These are phyloP conservation scores for Pangasius larnaudii DNA, from an alignment of 2,797 vertebrate genomes.

Conservation along the genomic window DNA sequence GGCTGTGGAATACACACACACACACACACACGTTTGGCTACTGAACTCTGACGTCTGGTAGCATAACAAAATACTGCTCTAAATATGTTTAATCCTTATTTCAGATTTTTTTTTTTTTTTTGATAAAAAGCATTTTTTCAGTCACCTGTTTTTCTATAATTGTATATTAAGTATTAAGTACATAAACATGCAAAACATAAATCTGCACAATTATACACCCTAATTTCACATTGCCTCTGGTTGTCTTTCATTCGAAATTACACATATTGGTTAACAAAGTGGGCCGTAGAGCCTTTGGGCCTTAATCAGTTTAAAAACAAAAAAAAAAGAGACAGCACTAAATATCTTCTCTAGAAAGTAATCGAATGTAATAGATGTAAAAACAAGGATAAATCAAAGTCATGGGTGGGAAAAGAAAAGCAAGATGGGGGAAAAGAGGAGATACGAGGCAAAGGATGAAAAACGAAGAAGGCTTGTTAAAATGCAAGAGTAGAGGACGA, in stretches of 20 bases:
- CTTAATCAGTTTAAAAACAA: neutral
- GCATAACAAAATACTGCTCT: neutral
- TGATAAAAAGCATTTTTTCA: neutral
- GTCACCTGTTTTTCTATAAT: neutral
- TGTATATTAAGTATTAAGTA: neutral
- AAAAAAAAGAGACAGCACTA: neutral
- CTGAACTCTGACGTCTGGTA: neutral
- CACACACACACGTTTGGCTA: neutral
- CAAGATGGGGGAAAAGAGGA: neutral
- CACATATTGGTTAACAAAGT: neutral
- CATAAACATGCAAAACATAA: neutral
- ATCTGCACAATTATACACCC: neutral
- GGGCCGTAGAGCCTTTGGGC: neutral
- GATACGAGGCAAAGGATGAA: neutral
- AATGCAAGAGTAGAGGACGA: neutral
- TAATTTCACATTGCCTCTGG: neutral
- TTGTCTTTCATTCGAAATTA: neutral
- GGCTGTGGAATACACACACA: conserved; percentile 61
- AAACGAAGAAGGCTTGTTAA: neutral
- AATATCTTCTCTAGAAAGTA: neutral
- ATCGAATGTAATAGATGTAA: neutral
- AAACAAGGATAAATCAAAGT: neutral
- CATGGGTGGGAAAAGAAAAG: neutral
- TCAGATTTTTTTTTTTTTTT: neutral
- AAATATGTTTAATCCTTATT: neutral